Evolutionary conservation across 1,140 invertebrate species (phyloP), one percentile per base, ranked within the genome.

Genomic region (Macrocentrus cingulum): DNA sequence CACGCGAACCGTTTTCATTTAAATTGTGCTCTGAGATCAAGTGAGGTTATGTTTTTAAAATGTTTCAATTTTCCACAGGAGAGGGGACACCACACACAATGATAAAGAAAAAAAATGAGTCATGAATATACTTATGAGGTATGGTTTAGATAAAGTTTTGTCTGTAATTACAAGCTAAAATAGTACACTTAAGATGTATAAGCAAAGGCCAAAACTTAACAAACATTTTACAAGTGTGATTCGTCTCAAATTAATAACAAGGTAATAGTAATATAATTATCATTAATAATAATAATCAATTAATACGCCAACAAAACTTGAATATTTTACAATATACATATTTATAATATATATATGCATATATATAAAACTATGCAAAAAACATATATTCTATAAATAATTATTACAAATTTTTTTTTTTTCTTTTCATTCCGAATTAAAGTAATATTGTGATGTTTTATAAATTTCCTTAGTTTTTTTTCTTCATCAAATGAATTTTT

Each of bases 121-220:
- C 22, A 45, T 44, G 15, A 51, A 32, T 48, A 16, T 46, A 18
- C n/a, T 18, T 15, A 18, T 2, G 23, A 46, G 66, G 62, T 59
- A 63, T 63, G 56, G 67, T 71, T 67, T 69, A 70, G 65, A 63
- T 74, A 70, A 77, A 78, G 64, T 71, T 73, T 65, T 71, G 59
- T 77, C 60, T 51, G 65, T 73, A 62, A 64, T 75, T 80, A 79
- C 71, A 77, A 63, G 67, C 69, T 78, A 79, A 76, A 75, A 73
- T 78, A 78, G 72, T 71, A 77, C 69, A 73, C 67, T 73, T 74
- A 76, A 75, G 68, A 39, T 70, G 25, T 56, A 29, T 76, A 76
- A 80, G 76, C 72, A 77, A 79, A 70, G 72, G 74, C 74, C 77
- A 75, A 79, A 80, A 80, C 76, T 79, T 79, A 80, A 80, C 77